Conservation (phyloP, 2,888 invertebrate genomes). For the Tolmerus cingulatus region DNA sequence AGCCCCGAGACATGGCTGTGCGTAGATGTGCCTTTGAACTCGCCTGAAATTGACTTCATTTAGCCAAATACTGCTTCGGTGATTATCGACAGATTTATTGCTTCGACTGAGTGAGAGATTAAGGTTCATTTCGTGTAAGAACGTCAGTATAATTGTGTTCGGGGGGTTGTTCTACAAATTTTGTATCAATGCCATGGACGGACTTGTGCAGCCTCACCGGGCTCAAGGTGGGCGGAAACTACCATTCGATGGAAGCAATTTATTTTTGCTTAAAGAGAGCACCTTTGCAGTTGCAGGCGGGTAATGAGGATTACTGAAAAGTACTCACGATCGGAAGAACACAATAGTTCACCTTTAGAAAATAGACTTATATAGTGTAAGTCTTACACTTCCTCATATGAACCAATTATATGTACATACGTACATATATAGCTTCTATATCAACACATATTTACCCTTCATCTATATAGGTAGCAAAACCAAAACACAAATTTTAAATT, state of each 20-base stretch:
- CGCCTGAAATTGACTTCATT: constrained; percentile 37
- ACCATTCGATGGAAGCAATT: neutral
- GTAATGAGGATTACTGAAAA: neutral
- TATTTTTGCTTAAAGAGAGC: neutral
- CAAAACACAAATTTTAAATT: no score
- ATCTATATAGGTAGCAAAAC: no score
- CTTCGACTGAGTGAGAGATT: constrained; percentile 33
- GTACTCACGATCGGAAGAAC: neutral
- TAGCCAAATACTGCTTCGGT: constrained; percentile 27
- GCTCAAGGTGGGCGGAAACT: neutral
- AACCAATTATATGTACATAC: no score
- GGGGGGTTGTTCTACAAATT: constrained; percentile 35
- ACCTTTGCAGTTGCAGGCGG: neutral
- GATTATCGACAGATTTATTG: constrained; percentile 42
- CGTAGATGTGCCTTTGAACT: constrained; percentile 29
- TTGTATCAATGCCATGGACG: neutral
- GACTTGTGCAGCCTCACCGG: neutral
- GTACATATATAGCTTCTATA: neutral
- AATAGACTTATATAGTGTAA: neutral
- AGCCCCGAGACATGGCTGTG: constrained; percentile 47
- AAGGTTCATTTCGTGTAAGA: constrained; percentile 41
- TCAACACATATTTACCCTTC: no score
- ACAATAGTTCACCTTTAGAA: neutral
- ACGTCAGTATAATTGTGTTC: constrained; percentile 24
- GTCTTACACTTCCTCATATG: neutral